These are phyloP conservation scores for Latrodectus elegans DNA, from an alignment of 2,888 invertebrate species.

Conservation along the genomic window DNA sequence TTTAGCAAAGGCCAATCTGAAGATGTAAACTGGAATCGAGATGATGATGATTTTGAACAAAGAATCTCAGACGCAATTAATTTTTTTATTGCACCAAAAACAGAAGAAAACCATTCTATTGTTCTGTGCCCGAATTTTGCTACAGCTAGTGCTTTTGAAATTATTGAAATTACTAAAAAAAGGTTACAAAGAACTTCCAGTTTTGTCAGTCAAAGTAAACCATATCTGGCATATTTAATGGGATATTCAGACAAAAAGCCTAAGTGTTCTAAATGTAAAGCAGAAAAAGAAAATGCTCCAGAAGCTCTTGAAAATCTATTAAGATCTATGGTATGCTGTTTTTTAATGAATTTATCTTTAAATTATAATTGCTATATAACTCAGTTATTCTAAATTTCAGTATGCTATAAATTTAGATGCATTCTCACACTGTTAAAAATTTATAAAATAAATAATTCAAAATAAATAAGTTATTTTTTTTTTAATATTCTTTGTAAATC, in stretches of 20 bases:
- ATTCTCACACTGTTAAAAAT: too few relatives aligned
- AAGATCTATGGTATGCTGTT: background rate
- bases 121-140: background rate
- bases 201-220: background rate
- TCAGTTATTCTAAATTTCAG: background rate
- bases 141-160: background rate
- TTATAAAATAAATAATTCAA: too few relatives aligned
- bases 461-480: too few relatives aligned
- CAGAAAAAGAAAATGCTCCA: background rate
- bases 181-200: background rate
- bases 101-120: background rate
- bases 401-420: too few relatives aligned
- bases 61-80: background rate
- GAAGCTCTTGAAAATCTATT: background rate
- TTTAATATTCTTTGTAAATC: too few relatives aligned
- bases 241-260: background rate
- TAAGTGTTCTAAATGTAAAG: background rate
- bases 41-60: conserved; percentile 4
- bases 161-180: background rate
- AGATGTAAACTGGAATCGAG: background rate
- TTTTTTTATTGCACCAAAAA: background rate
- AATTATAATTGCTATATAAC: background rate
- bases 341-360: background rate
- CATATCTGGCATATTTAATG: background rate
- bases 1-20: too few relatives aligned